These are phyloP conservation scores for Anniella stebbinsi DNA, from an alignment of 2,797 vertebrate species.

Conservation along the genomic window DNA sequence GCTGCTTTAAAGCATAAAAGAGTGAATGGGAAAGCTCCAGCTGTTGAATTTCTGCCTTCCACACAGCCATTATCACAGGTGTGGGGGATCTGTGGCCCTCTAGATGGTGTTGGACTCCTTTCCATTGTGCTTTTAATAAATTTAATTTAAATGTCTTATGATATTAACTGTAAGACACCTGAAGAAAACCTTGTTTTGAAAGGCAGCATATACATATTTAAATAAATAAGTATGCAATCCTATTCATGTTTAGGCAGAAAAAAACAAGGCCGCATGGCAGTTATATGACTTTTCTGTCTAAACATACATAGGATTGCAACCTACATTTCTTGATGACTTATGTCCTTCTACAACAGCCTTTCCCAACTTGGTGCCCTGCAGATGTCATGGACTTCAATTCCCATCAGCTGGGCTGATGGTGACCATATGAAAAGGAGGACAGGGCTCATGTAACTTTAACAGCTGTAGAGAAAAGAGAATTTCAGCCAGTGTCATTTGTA, in stretches of 20 bases:
- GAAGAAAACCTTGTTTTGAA: neutral
- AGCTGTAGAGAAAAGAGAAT: too few relatives aligned
- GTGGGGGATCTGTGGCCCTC: neutral
- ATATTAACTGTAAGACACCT: neutral
- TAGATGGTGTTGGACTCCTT: neutral
- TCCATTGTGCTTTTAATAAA: neutral
- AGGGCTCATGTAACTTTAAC: too few relatives aligned
- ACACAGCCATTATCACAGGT: neutral
- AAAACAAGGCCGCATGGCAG: too few relatives aligned
- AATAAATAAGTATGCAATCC: neutral
- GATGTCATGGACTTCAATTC: too few relatives aligned
- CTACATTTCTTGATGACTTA: too few relatives aligned
- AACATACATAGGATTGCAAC: too few relatives aligned
- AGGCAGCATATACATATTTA: conserved; percentile 1
- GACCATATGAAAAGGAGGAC: too few relatives aligned
- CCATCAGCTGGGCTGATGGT: too few relatives aligned
- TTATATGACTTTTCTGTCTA: too few relatives aligned
- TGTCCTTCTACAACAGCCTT: neutral
- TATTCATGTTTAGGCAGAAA: too few relatives aligned
- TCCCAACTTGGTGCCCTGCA: neutral
- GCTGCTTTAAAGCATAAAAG: conserved; percentile 48
- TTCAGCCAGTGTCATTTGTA: too few relatives aligned
- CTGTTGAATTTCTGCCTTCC: neutral
- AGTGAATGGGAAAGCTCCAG: neutral
- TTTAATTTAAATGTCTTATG: neutral